phyloP scores from a whole-genome alignment of 2,888 invertebrate species.

The Stenodera caucasica region DNA sequence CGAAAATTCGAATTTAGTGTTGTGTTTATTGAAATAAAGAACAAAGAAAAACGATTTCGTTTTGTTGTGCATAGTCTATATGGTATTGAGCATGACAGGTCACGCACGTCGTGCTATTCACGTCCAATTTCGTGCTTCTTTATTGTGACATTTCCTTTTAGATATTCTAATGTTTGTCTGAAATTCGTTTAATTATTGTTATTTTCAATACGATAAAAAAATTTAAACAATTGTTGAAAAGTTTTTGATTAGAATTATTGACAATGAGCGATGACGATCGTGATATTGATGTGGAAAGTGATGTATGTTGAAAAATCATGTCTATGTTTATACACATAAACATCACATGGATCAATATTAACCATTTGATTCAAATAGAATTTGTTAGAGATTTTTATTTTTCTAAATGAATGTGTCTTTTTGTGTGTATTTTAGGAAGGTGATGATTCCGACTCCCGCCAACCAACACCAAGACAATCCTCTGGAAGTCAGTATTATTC shows the following conservation, averaged over 20 bases:
- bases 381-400: constrained; percentile 21
- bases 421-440: constrained; percentile 66
- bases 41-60: constrained; percentile 25
- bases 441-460: constrained; percentile 76
- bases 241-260: constrained; percentile 24
- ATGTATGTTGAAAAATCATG: constrained; percentile 63
- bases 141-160: constrained; percentile 28
- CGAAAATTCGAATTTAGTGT: neutral
- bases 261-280: constrained; percentile 93
- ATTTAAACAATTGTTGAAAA: constrained; percentile 14
- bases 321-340: constrained; percentile 23
- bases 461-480: constrained; percentile 61
- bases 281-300: constrained; percentile 94
- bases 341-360: constrained; percentile 26
- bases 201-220: too few relatives aligned
- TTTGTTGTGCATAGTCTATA: constrained; percentile 16
- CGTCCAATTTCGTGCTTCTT: constrained; percentile 21
- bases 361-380: constrained; percentile 15
- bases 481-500: constrained; percentile 73
- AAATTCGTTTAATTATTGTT: too few relatives aligned
- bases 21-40: neutral
- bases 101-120: constrained; percentile 31
- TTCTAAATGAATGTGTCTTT: constrained; percentile 7
- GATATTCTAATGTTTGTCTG: constrained; percentile 25
- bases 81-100: constrained; percentile 31